These are phyloP conservation scores for Stichodactyla helianthus DNA, from an alignment of 64 coral and sea anemone species.

Conservation along the genomic window DNA sequence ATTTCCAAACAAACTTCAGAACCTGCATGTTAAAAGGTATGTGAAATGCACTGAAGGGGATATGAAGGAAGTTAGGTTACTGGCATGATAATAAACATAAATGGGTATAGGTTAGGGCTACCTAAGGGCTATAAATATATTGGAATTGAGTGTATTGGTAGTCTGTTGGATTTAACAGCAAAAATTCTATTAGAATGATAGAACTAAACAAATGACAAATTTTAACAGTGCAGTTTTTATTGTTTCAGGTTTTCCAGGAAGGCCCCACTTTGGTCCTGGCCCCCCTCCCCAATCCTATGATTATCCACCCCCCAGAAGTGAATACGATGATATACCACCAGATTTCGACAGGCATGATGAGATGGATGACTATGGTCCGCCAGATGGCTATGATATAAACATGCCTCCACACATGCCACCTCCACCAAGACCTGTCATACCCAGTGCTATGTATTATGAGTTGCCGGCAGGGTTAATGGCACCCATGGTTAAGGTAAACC, in stretches of 20 bases:
- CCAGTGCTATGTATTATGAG: conserved; percentile 96
- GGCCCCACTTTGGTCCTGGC: conserved; percentile 58
- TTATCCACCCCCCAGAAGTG: conserved; percentile 63
- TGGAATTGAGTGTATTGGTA: too few species aligned
- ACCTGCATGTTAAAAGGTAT: too few species aligned
- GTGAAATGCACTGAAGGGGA: too few species aligned
- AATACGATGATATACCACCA: conserved; percentile 9
- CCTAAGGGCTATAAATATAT: too few species aligned
- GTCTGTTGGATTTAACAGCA: too few species aligned
- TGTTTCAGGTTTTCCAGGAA: background rate
- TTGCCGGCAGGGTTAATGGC: conserved; percentile 95
- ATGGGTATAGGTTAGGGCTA: too few species aligned
- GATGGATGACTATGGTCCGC: conserved; percentile 67
- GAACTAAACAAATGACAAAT: background rate
- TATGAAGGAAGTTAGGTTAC: too few species aligned
- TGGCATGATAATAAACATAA: too few species aligned
- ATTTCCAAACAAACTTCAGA: too few species aligned
- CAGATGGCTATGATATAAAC: conserved; percentile 49
- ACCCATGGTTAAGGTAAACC: conserved; percentile 72
- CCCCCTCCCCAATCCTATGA: conserved; percentile 86
- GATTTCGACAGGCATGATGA: conserved; percentile 40
- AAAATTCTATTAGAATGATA: too few species aligned
- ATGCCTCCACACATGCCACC: conserved; percentile 47
- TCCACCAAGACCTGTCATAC: conserved; percentile 75
- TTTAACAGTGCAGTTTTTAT: background rate